These are phyloP conservation scores for Drosophila putrida DNA, from an alignment of 2,888 invertebrate species.

Conservation along the genomic window DNA sequence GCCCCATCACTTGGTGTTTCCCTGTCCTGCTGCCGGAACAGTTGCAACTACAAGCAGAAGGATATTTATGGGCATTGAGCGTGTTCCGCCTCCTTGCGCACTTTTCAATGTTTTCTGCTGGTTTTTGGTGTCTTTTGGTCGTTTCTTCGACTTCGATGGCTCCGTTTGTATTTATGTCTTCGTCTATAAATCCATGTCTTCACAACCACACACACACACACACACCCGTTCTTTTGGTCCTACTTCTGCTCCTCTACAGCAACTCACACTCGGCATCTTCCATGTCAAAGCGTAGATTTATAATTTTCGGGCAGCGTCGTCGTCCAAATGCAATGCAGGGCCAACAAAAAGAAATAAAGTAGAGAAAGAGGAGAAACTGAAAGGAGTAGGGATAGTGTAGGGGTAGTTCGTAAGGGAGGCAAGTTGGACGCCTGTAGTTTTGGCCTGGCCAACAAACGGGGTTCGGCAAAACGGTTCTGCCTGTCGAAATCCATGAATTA, in stretches of 20 bases:
- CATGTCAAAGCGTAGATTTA: conserved; percentile 83
- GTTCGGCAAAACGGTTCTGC: conserved; percentile 52
- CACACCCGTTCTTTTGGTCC: not conserved
- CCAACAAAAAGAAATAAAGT: conserved; percentile 37
- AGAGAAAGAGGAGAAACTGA: not conserved
- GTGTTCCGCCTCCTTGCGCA: conserved; percentile 73
- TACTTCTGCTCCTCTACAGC: not conserved
- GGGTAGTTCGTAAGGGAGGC: not conserved
- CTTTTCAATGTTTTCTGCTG: conserved; percentile 31
- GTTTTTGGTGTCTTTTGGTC: conserved; percentile 71
- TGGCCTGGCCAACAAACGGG: conserved; percentile 37
- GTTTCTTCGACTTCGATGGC: conserved; percentile 67
- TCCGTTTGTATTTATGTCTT: conserved; percentile 74
- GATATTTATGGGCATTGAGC: conserved; percentile 83
- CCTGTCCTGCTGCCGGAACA: conserved; percentile 36
- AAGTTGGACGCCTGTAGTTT: conserved; percentile 20
- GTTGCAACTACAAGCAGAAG: conserved; percentile 53
- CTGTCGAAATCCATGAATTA: conserved; percentile 83
- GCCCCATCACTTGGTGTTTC: not conserved
- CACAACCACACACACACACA: conserved; percentile 43
- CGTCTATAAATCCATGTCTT: conserved; percentile 82
- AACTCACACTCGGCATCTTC: conserved; percentile 71
- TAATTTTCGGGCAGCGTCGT: conserved; percentile 76
- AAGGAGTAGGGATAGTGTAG: not conserved
- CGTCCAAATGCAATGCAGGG: conserved; percentile 48